Base-by-base conservation (phyloP, 2,113 vertebrate genomes). In the Machaerirhynchus nigripectus region DNA sequence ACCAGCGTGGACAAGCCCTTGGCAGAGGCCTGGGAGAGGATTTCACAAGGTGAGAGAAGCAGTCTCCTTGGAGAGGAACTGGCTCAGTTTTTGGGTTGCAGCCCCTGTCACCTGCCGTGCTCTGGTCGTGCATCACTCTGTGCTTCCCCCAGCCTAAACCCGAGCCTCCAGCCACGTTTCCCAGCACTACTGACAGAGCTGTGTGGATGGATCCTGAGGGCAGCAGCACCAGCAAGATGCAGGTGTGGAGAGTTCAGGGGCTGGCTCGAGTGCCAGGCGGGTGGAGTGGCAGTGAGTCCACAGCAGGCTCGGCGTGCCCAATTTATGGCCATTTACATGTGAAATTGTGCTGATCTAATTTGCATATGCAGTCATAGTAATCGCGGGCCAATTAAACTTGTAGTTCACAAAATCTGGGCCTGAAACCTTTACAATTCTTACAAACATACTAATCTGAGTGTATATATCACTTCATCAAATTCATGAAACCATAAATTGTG, bases 381-480 rank as follows among this genome's bases (percentile, higher is more conserved):
- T 95, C 15, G 69, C 1, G 44, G 88, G 92, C 93, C 90, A 96
- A 96, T 97, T 97, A 97, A 95, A 95, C 93, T 94, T 69, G 79
- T 86, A 78, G 96, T 94, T 96, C 88, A 65, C 88, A 79, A 94
- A 96, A 96, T 96, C 90, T 60, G 69, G 86, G 80, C 76, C 83
- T 24, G 83, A 96, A 96, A 97, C 92, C 93, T 94, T 97, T 76
- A 89, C 93, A 92, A 33, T 94, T 93, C 92, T 90, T 93, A 86
- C n/a, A 33, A 96, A 96, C 86, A 31, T 63, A 70, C 95, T 92
- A 89, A 96, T 96, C 90, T 87, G 93, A 95, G 85, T 63, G 76
- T 92, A 87, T 86, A 68, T 96, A 85, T 97, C 96, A 96, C 95
- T 96, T 97, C 93, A 95, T 96, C 96, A 96, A 96, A 96, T 96